Evolutionary conservation across 2,113 vertebrate species (phyloP).

Genomic region (Pollimyrus isidori): DNA sequence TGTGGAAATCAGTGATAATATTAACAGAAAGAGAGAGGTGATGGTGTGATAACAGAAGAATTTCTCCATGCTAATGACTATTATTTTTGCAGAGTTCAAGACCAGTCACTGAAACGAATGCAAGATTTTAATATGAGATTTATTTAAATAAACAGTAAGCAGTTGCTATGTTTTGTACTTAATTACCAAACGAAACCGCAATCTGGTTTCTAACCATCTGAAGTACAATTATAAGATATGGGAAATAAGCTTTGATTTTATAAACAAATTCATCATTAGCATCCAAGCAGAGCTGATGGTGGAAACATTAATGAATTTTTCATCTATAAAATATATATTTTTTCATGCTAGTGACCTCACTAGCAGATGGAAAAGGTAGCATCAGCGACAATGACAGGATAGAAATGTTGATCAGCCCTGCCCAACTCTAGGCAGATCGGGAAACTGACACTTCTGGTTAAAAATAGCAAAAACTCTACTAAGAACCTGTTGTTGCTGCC

Average conservation of each 20-base stretch:
- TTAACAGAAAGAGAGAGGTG: background rate
- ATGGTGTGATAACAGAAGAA: background rate
- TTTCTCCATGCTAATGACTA: background rate
- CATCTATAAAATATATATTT: background rate
- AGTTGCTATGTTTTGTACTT: background rate
- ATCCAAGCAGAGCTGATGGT: background rate
- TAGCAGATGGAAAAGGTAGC: background rate
- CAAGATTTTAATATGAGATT: background rate
- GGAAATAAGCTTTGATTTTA: background rate
- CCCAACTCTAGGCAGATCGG: background rate
- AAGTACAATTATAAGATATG: background rate
- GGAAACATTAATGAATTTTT: background rate
- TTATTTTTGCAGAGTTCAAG: background rate
- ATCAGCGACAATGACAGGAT: background rate
- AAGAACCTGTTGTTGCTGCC: background rate
- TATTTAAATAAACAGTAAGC: background rate
- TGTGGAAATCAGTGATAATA: background rate
- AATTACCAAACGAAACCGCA: background rate
- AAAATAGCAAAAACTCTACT: background rate
- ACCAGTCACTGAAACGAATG: background rate
- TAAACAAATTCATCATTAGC: background rate
- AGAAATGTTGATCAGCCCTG: background rate
- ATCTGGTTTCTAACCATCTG: background rate
- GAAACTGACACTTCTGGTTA: background rate
- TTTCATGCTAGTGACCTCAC: background rate